Evolutionary conservation across 2,888 invertebrate species (phyloP).

Genomic region (Leucophora obtusa): DNA sequence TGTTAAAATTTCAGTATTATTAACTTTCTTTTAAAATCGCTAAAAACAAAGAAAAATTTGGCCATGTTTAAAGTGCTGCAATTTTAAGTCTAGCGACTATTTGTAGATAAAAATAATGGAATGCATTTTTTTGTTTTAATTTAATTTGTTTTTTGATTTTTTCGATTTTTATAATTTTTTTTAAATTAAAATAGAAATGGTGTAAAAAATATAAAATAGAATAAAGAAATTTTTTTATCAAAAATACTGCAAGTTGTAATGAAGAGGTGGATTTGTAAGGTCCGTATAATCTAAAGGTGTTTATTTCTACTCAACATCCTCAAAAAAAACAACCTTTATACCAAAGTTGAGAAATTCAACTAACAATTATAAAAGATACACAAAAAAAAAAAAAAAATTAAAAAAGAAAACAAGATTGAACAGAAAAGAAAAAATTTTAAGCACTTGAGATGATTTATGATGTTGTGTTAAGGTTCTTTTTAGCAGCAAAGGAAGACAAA

Average conservation of each 20-base stretch:
- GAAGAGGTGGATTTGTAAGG: slow-evolving; percentile 34
- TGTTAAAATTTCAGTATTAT: too few relatives aligned
- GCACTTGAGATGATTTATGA: slow-evolving; percentile 76
- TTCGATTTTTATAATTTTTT: too few relatives aligned
- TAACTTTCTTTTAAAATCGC: too few relatives aligned
- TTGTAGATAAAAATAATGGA: too few relatives aligned
- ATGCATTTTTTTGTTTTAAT: too few relatives aligned
- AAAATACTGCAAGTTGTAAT: slow-evolving; percentile 56
- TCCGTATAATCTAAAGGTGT: slow-evolving; percentile 38
- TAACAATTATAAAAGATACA: slow-evolving; percentile 41
- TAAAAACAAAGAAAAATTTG: too few relatives aligned
- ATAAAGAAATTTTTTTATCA: slow-evolving; percentile 21
- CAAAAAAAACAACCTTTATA: background rate
- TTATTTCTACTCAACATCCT: slow-evolving; percentile 41
- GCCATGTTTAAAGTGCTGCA: too few relatives aligned
- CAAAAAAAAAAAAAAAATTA: slow-evolving; percentile 28
- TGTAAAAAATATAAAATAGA: background rate
- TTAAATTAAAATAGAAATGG: background rate
- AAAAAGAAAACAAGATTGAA: slow-evolving; percentile 41
- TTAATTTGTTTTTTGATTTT: too few relatives aligned
- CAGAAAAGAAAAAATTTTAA: slow-evolving; percentile 31
- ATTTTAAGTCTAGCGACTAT: too few relatives aligned
- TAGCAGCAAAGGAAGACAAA: slow-evolving; percentile 35
- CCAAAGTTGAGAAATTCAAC: slow-evolving; percentile 12
- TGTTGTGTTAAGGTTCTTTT: slow-evolving; percentile 63